Evolutionary conservation across 2,888 invertebrate genomes (phyloP), one percentile per base, ranked within the genome.

Genomic region (Fragum fragum): DNA sequence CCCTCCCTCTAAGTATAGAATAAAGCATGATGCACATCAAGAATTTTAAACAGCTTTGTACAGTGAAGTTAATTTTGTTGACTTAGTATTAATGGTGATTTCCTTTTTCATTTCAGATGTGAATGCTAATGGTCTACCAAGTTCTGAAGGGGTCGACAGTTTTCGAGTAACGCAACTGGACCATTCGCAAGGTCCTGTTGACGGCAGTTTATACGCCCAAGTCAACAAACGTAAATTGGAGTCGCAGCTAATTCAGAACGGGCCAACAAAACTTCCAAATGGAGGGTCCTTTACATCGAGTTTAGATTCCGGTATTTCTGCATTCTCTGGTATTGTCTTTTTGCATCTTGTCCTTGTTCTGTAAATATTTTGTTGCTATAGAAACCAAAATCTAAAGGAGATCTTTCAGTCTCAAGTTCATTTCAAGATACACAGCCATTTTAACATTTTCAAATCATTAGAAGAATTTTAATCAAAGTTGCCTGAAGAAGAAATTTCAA

Each of bases 161-260:
- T 79, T 83, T 80, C 74, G 79, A 85, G 83, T 84, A 81, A 79
- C 81, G 76, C 81, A 81, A 55, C 83, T 83, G 81, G 82, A 85
- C 68, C 88, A 90, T 66, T 87, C 89, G 5, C 83, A 88, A 36
- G 91, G 91, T 32, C 98, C 98, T 61, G 95, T 98, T 91, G 98
- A 98, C 96, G 98, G 98, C 90, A 98, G 97, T 92, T 96, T 98
- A 92, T 98, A 98, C 96, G 98, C 98, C 76, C 95, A 95, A 52
- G 94, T 95, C 74, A 90, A 93, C 89, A 95, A 95, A 90, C 92
- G 93, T 89, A 88, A 87, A 71, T 81, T 85, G 85, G 81, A 81
- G 79, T 77, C 88, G 69, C 76, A 79, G 72, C 72, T 87, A 23
- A 71, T 80, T 55, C 87, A 88, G 59, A 88, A 91, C 83, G 90